Evolutionary conservation across 2,797 vertebrate genomes (phyloP).

Genomic region (Australoheros facetus): DNA sequence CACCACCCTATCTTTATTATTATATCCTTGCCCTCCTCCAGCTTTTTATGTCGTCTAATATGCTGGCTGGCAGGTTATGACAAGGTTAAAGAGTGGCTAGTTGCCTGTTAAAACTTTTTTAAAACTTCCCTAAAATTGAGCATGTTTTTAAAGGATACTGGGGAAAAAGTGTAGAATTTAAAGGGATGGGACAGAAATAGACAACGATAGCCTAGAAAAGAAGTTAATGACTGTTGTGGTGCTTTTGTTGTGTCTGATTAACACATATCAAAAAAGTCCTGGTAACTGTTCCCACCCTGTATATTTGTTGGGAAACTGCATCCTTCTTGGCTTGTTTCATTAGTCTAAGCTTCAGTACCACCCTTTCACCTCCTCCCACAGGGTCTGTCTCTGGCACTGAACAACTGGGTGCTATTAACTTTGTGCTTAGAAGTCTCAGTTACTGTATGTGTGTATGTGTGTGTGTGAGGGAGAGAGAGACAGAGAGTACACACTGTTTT

Average conservation of each 20-base stretch:
- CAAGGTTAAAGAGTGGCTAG: conserved; percentile 29
- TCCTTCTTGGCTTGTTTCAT: conserved; percentile 28
- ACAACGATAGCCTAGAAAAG: neutral
- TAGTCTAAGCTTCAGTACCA: conserved; percentile 28
- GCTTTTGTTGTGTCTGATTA: conserved; percentile 3
- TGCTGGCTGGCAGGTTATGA: conserved; percentile 35
- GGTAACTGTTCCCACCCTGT: conserved; percentile 6
- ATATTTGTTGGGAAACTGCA: conserved; percentile 25
- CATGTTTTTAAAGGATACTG: neutral
- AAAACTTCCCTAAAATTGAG: conserved; percentile 26
- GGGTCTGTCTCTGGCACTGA: conserved; percentile 74
- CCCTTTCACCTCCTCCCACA: conserved; percentile 44
- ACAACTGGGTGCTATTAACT: conserved; percentile 74
- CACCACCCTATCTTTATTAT: conserved; percentile 3
- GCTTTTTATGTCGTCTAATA: conserved; percentile 8
- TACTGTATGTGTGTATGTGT: conserved; percentile 48
- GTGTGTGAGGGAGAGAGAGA: neutral
- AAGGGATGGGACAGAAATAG: conserved; percentile 2
- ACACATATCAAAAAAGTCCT: neutral
- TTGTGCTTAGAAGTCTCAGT: conserved; percentile 66
- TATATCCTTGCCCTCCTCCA: conserved; percentile 22
- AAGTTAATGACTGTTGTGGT: conserved; percentile 16
- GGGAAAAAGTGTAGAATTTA: neutral
- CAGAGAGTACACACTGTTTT: conserved; percentile 25
- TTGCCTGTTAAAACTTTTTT: conserved; percentile 17